phyloP scores from a whole-genome alignment of 2,113 vertebrate genomes.

The Tachuris rubrigastra region DNA sequence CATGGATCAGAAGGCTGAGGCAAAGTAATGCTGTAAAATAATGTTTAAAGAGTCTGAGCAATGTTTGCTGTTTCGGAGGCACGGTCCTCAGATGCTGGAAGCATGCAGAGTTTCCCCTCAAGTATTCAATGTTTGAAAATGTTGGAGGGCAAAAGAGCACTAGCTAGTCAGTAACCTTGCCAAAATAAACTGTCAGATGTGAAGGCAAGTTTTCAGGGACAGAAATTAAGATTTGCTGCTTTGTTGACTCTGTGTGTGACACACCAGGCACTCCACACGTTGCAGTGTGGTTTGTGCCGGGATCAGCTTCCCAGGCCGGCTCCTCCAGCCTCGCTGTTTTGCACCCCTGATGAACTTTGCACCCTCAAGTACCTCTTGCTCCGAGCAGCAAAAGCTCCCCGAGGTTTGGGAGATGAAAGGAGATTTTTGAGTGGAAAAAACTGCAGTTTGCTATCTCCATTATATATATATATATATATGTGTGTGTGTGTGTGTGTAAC shows the following conservation, averaged over 20 bases:
- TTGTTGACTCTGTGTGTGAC: neutral
- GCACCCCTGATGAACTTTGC: neutral
- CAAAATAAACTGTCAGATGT: constrained; percentile 22
- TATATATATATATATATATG: too few species aligned
- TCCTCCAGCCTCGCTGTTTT: neutral
- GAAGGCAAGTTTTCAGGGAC: constrained; percentile 5
- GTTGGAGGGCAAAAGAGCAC: constrained; percentile 17
- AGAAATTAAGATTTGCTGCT: neutral
- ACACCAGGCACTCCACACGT: neutral
- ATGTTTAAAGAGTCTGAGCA: neutral
- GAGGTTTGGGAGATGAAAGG: neutral
- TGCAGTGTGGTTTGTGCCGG: neutral
- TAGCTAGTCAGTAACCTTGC: neutral
- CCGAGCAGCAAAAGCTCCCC: neutral
- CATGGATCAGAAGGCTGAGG: neutral
- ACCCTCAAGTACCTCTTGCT: neutral
- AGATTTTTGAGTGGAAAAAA: neutral
- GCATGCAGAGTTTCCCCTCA: neutral
- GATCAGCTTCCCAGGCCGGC: neutral
- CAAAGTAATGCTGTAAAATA: neutral
- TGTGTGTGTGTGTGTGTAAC: neutral
- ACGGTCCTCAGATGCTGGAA: constrained; percentile 3
- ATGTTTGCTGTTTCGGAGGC: neutral
- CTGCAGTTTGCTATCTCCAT: neutral
- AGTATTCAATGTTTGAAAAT: constrained; percentile 30